Evolutionary conservation across 2,797 vertebrate genomes (phyloP).

Genomic region (Acestrorhynchus altus): DNA sequence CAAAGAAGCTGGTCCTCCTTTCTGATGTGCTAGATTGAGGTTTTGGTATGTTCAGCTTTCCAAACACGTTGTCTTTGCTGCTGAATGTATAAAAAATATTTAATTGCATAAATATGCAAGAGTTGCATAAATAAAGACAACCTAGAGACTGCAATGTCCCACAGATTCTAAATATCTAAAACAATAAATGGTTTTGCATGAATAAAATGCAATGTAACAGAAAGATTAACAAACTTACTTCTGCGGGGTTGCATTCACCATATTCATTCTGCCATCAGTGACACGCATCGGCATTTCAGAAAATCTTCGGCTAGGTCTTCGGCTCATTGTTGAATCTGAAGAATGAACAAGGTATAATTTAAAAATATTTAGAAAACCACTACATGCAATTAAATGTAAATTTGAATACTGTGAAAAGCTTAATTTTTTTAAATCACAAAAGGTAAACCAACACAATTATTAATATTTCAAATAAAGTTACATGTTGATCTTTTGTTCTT

Average conservation of each 20-base stretch:
- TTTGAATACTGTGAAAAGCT: too few species aligned
- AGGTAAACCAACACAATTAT: too few species aligned
- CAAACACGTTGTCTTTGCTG: constrained; percentile 86
- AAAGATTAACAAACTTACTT: constrained; percentile 70
- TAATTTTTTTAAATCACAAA: too few species aligned
- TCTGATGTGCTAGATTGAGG: constrained; percentile 84
- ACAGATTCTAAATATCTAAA: background rate
- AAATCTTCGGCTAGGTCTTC: constrained; percentile 74
- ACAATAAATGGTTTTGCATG: background rate
- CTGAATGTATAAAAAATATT: constrained; percentile 46
- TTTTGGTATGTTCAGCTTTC: constrained; percentile 85
- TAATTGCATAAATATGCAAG: background rate
- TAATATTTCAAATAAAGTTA: too few species aligned
- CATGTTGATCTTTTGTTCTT: too few species aligned
- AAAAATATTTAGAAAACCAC: background rate
- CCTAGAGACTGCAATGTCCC: background rate
- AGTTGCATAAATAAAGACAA: background rate
- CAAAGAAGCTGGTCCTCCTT: constrained; percentile 88
- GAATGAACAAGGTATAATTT: background rate
- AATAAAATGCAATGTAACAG: constrained; percentile 5
- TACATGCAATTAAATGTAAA: background rate
- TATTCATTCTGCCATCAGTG: constrained; percentile 85
- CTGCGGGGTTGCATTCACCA: constrained; percentile 86
- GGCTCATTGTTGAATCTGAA: constrained; percentile 63
- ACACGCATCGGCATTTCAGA: constrained; percentile 86